Base-by-base conservation (phyloP, 2,888 invertebrate genomes). In the Caenorhabditis parvicauda region DNA sequence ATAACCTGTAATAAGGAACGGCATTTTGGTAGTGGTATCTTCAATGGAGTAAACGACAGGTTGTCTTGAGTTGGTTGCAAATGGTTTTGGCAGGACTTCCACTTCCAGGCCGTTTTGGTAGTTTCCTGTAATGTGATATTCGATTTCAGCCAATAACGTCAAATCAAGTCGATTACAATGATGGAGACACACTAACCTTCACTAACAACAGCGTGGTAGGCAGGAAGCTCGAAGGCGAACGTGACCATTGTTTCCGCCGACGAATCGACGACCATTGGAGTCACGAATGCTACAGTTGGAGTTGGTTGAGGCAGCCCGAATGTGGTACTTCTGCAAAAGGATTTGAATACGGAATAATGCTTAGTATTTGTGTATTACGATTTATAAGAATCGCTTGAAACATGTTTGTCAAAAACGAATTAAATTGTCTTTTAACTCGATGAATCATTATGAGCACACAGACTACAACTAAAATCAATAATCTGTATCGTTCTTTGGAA, bases 101-200 rank as follows among this genome's bases (percentile, higher is more conserved):
- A 78, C 44, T 35, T 70, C 63, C 6, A 72, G 56, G 9, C 77
- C 75, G 24, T 60, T 54, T 12, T 64, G 61, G 50, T 73, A 79
- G 5, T 65, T 54, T 7, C 77, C n/a, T n/a, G n/a, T n/a, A n/a
- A n/a, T n/a, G n/a, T n/a, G n/a, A n/a, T n/a, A n/a, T n/a, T n/a
- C n/a, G n/a, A n/a, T n/a, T n/a, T n/a, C n/a, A n/a, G n/a, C n/a
- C n/a, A n/a, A n/a, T n/a, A n/a, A n/a, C n/a, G n/a, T n/a, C n/a
- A n/a, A n/a, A n/a, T n/a, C n/a, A n/a, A n/a, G n/a, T n/a, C n/a
- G n/a, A n/a, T n/a, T n/a, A n/a, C n/a, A n/a, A n/a, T n/a, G n/a
- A n/a, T n/a, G n/a, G n/a, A n/a, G n/a, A n/a, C n/a, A n/a, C n/a
- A n/a, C n/a, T n/a, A n/a, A n/a, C n/a, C 76, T 57, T 78, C 78